A percentile compares a stretch with the other conserved stretches of the same genome.
Evolutionary conservation across 2,888 invertebrate genomes (phyloP).

Genomic region (Strigamia transsilvanica): DNA sequence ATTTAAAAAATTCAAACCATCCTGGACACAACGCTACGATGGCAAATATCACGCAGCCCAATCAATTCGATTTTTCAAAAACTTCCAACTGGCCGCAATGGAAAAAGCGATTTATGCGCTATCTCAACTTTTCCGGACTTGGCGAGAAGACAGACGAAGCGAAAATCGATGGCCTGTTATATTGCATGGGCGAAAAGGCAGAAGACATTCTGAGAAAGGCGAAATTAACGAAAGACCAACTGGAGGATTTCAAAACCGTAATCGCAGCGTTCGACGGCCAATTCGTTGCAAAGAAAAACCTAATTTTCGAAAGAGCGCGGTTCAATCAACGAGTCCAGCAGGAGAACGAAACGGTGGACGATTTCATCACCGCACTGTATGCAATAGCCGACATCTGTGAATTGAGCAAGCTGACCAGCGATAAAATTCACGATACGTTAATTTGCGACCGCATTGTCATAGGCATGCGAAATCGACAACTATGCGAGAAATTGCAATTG

Average conservation of each 20-base stretch:
- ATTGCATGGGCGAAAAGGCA: background rate
- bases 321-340: conserved; percentile 56
- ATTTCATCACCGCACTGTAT: conserved; percentile 57
- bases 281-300: conserved; percentile 56
- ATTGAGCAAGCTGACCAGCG: conserved; percentile 53
- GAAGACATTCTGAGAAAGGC: background rate
- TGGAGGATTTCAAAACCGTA: conserved; percentile 55
- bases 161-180: background rate
- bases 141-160: background rate
- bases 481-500: conserved; percentile 57
- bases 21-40: no score
- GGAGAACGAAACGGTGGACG: conserved; percentile 55
- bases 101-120: background rate
- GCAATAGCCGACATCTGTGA: conserved; percentile 56
- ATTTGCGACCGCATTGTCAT: conserved; percentile 58
- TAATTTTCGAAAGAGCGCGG: conserved; percentile 57
- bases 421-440: conserved; percentile 55
- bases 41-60: background rate
- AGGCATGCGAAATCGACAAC: conserved; percentile 56
- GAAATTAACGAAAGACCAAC: conserved; percentile 57
- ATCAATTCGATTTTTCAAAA: conserved; percentile 9
- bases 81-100: background rate
- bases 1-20: no score
- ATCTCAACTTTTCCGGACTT: background rate
- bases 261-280: conserved; percentile 56